Conservation (phyloP, 2,888 invertebrate genomes). For the Lydus trimaculatus region DNA sequence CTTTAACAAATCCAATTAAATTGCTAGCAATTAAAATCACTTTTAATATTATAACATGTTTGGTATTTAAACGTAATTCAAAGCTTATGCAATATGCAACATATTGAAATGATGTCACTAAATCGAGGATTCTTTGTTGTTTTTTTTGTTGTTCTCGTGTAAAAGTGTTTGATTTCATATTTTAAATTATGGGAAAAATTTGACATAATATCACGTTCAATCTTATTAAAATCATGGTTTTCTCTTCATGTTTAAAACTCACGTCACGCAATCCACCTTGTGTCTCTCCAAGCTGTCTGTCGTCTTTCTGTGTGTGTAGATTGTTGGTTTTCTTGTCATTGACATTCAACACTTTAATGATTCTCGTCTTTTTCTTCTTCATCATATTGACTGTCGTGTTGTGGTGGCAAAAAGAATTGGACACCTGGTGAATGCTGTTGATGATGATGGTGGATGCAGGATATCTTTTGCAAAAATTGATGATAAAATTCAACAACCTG, state of each 20-base stretch:
- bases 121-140: not conserved
- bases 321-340: not conserved
- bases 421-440: no score
- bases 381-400: not conserved
- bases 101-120: not conserved
- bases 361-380: not conserved
- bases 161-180: no score
- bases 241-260: not conserved
- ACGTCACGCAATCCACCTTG: not conserved
- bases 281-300: conserved; percentile 1
- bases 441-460: not conserved
- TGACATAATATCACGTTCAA: not conserved
- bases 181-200: not conserved
- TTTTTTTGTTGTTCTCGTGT: no score
- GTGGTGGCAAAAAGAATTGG: not conserved
- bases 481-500: not conserved
- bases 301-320: not conserved
- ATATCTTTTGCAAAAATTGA: not conserved
- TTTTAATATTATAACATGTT: not conserved
- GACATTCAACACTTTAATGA: not conserved
- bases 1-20: not conserved
- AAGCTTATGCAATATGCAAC: not conserved
- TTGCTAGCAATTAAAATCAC: not conserved
- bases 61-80: not conserved
- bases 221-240: not conserved